Conservation (phyloP, 2,888 invertebrate species). For the Ochropleura leucogaster region DNA sequence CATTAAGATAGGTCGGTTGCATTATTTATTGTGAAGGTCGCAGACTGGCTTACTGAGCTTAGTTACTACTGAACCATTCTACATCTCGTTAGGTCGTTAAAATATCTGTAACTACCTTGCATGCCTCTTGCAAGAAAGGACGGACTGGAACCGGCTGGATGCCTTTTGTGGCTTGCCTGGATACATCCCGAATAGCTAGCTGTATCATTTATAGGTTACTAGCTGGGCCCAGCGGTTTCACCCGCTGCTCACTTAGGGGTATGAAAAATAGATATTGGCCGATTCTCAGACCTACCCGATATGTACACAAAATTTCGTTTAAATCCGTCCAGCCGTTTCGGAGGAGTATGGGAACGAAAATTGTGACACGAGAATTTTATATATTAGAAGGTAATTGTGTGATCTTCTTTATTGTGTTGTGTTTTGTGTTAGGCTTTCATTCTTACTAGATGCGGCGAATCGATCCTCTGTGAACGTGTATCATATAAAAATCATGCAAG, state of each 20-base stretch:
- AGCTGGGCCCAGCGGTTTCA: no score
- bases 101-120: not conserved
- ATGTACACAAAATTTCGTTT: no score
- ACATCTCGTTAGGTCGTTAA: not conserved
- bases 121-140: not conserved
- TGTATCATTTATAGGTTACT: no score
- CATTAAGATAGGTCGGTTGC: slow-evolving; percentile 29
- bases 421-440: not conserved
- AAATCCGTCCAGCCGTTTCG: no score
- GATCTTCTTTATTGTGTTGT: not conserved
- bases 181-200: not conserved
- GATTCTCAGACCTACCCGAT: no score
- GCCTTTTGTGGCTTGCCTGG: not conserved
- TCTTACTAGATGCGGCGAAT: not conserved
- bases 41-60: not conserved
- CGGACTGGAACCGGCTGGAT: not conserved
- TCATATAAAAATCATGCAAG: not conserved
- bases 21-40: slow-evolving; percentile 37
- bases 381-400: not conserved
- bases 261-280: no score
- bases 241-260: no score
- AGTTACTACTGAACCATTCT: not conserved
- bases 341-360: no score
- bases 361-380: no score
- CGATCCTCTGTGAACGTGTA: not conserved